Base-by-base conservation (phyloP, 2,113 vertebrate genomes). In the Notothenia coriiceps region DNA sequence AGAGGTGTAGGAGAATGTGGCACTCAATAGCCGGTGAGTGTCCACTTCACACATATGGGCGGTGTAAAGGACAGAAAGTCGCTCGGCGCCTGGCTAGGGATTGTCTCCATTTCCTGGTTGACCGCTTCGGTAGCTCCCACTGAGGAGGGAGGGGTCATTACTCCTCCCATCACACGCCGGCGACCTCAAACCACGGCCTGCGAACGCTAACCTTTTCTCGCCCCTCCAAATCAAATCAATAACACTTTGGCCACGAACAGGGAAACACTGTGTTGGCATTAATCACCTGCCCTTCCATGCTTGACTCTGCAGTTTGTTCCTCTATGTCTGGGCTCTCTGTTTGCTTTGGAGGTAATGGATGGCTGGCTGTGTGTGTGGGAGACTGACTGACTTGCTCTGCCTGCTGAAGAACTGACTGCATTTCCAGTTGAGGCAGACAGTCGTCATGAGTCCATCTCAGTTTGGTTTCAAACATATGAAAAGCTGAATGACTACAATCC, bases 41-140 rank as follows among this genome's bases (percentile, higher is more conserved):
- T 90, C 89, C 89, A 88, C 91, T 91, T 92, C 92, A 92, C 91
- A 93, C 92, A 60, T 89, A 82, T 57, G 44, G 54, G 65, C 44
- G 44, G 81, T 79, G 87, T 67, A 89, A 90, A 92, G 85, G 83
- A 88, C 81, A 82, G 51, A 87, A 84, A 69, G 86, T 77, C 75
- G 80, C 83, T 75, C n/a, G 63, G 68, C 33, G 79, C 69, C 84
- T 72, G 79, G 87, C 83, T 85, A 71, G 86, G 88, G 86, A 95
- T 91, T 88, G 90, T 89, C 91, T 94, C 92, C 92, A 96, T 96
- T 96, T 94, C 92, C 88, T 92, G 92, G 89, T 88, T 93, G 94
- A 96, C 68, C 88, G 91, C 91, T 93, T 84, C 86, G 74, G 74
- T 74, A 40, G 88, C 87, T 91, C 82, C 81, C 60, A 25, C 79